Evolutionary conservation across 2,113 vertebrate species (phyloP).

Genomic region (Tretioscincus oriximinensis): DNA sequence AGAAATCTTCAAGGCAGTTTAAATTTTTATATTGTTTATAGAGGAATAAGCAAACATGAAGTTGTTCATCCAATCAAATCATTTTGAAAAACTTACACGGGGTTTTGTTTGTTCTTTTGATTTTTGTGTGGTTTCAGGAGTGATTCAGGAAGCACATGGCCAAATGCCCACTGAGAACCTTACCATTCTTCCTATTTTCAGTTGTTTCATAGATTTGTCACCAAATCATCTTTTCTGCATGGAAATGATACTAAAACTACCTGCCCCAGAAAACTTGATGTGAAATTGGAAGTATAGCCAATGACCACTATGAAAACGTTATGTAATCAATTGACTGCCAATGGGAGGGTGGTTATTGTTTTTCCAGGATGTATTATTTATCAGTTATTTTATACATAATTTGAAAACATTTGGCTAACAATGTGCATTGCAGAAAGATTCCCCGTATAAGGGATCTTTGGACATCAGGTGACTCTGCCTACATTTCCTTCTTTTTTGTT

Average conservation of each 20-base stretch:
- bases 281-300: neutral
- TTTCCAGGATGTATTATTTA: too few species aligned
- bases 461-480: too few species aligned
- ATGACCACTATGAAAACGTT: too few species aligned
- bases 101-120: too few species aligned
- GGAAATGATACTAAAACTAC: neutral
- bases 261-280: neutral
- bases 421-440: too few species aligned
- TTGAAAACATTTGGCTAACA: too few species aligned
- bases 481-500: too few species aligned
- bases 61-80: neutral
- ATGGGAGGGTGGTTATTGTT: too few species aligned
- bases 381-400: too few species aligned
- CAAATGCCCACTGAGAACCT: neutral
- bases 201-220: neutral
- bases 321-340: too few species aligned
- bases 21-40: neutral
- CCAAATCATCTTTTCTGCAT: neutral
- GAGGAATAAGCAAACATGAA: neutral
- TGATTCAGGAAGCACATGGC: too few species aligned
- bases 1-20: slow-evolving; percentile 7
- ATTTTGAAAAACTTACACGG: neutral
- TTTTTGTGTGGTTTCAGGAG: neutral
- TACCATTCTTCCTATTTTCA: neutral
- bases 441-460: too few species aligned